Evolutionary conservation across 2,113 vertebrate genomes (phyloP).

Genomic region (Proteles cristata): DNA sequence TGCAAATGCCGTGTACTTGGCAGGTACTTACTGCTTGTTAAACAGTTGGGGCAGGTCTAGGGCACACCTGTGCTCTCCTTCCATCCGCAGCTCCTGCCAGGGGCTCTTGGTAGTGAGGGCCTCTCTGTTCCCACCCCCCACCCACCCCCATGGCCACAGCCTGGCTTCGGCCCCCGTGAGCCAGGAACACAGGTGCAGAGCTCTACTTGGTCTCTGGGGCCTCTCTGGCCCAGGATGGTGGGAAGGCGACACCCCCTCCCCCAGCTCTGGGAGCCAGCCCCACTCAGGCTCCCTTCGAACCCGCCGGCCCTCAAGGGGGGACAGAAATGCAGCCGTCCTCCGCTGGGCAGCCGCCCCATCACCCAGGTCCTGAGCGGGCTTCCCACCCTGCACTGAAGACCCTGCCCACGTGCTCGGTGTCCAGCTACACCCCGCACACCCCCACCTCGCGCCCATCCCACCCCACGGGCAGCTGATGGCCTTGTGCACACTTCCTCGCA

Average conservation of each 20-base stretch:
- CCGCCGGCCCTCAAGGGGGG: not conserved
- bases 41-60: not conserved
- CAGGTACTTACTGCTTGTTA: not conserved
- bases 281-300: not conserved
- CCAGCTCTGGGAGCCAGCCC: not conserved
- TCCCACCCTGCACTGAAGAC: not conserved
- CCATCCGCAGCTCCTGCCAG: not conserved
- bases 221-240: not conserved
- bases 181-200: not conserved
- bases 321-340: not conserved
- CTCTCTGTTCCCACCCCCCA: not conserved
- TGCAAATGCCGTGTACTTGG: no score
- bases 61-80: not conserved
- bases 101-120: not conserved
- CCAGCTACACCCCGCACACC: not conserved
- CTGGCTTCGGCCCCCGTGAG: not conserved
- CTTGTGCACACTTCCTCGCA: not conserved
- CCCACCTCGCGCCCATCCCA: not conserved
- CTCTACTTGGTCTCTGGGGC: not conserved
- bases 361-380: not conserved
- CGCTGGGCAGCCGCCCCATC: fast-evolving
- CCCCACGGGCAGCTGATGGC: not conserved
- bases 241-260: fast-evolving
- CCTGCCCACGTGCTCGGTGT: fast-evolving
- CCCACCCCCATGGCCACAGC: fast-evolving